Evolutionary conservation across 2,113 vertebrate species (phyloP), one percentile per base, ranked within the genome.

Genomic region (Bagarius yarrelli): DNA sequence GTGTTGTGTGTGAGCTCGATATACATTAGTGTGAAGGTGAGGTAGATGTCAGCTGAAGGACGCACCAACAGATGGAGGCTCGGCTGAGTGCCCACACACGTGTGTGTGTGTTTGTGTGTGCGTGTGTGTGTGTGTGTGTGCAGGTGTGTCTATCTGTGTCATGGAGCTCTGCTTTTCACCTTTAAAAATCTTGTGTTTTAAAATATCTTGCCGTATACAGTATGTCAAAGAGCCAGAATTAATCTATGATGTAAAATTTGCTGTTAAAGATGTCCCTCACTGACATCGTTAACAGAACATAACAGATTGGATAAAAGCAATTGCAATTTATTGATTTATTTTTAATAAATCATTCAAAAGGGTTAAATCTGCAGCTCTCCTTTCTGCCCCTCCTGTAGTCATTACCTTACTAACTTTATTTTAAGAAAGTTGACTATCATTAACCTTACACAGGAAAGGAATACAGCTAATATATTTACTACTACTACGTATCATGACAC

Each of bases 31-130:
- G 47, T 63, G 80, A 69, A 78, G 83, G 78, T 83, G 59, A 86
- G 59, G 63, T 57, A 83, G 81, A 88, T 85, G 83, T 85, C 85
- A 80, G 79, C 72, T 87, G 72, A 88, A 40, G 8, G 3, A 40
- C 36, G 8, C 36, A 40, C 32, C n/a, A 34, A 44, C 25, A 44
- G 44, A 34, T 78, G 56, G 47, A 21, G 11, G 61, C 9, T 27
- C 59, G 77, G 76, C 52, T 83, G 52, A 15, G 23, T 61, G 27
- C n/a, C 74, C 63, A 32, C 67, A 60, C 47, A 44, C n/a, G 47
- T 8, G 60, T 55, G 63, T 44, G 71, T 21, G 9, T 15, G 59
- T 15, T 1, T 14, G 36, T n/a, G 21, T 25, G 66, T 12, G 15
- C 4, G 47, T 30, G 69, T 71, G 69, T 30, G 21, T 30, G 47